Evolutionary conservation across 2,113 vertebrate species (phyloP).

Genomic region (Carassius gibelio): DNA sequence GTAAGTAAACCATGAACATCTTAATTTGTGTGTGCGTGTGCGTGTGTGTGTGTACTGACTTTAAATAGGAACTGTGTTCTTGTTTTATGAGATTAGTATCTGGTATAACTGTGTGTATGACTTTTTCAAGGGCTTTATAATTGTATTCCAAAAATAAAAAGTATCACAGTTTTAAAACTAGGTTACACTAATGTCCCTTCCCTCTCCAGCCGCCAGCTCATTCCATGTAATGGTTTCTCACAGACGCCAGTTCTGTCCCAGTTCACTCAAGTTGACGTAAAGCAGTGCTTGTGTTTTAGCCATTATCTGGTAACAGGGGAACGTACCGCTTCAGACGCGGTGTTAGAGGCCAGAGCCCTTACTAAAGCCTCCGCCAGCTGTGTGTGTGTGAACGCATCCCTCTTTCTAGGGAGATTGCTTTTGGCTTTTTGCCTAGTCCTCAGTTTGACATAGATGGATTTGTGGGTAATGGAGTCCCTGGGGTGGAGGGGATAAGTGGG

Average conservation of each 20-base stretch:
- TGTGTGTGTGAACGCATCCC: conserved; percentile 38
- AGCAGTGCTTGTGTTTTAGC: neutral
- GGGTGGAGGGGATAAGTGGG: conserved; percentile 63
- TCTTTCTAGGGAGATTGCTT: conserved; percentile 61
- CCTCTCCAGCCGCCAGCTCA: conserved; percentile 19
- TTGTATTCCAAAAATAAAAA: conserved; percentile 57
- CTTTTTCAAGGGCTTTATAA: conserved; percentile 55
- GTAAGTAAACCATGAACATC: neutral
- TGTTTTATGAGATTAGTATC: conserved; percentile 71
- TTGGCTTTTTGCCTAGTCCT: conserved; percentile 64
- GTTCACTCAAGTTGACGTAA: conserved; percentile 42
- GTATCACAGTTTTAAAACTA: conserved; percentile 48
- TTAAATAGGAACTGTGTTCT: conserved; percentile 57
- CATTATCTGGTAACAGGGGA: neutral
- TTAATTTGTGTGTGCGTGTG: neutral
- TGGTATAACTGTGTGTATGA: conserved; percentile 54
- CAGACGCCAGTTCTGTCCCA: conserved; percentile 1
- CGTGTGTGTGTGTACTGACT: neutral
- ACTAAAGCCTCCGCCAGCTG: conserved; percentile 54
- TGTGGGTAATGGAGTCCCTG: conserved; percentile 60
- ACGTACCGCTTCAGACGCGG: neutral
- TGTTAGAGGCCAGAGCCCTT: conserved; percentile 20
- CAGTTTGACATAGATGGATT: conserved; percentile 67
- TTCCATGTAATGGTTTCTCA: neutral
- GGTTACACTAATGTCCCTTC: conserved; percentile 50